Evolutionary conservation across 2,888 invertebrate species (phyloP).

Genomic region (Blera fallax): DNA sequence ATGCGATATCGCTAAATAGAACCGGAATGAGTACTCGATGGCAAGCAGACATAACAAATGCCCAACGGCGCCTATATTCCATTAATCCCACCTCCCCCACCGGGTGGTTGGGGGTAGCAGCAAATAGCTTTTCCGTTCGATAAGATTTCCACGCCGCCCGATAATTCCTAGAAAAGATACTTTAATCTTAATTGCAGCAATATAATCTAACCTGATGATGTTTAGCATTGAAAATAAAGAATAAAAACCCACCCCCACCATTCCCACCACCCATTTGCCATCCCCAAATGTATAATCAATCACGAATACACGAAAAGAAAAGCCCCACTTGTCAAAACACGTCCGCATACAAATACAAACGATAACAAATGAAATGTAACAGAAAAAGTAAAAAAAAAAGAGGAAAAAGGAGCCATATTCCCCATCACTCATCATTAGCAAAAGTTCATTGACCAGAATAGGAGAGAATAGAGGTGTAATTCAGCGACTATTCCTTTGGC

Average conservation of each 20-base stretch:
- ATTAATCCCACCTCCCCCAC: no score
- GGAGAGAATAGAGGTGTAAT: conserved; percentile 13
- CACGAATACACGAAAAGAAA: not conserved
- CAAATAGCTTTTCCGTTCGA: no score
- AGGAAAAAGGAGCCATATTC: not conserved
- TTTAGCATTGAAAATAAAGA: not conserved
- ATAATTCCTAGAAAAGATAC: not conserved
- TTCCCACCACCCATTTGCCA: no score
- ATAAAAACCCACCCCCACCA: not conserved
- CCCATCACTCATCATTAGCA: conserved; percentile 6
- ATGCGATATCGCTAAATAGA: no score
- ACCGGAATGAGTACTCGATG: no score
- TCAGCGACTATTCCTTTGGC: not conserved
- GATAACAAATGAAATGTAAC: not conserved
- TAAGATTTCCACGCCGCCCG: no score
- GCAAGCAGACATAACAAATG: no score
- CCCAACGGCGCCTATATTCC: no score
- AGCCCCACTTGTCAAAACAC: conserved; percentile 7
- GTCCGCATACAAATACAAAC: not conserved
- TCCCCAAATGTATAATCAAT: not conserved
- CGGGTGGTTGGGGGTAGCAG: no score
- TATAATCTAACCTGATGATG: not conserved
- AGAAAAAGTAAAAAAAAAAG: not conserved
- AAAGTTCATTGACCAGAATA: conserved; percentile 25
- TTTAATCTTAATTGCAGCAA: not conserved